Percentiles rank a stretch among this genome's conserved stretches.
phyloP scores from a whole-genome alignment of 2,888 invertebrate species.

The Hypolimnas misippus region DNA sequence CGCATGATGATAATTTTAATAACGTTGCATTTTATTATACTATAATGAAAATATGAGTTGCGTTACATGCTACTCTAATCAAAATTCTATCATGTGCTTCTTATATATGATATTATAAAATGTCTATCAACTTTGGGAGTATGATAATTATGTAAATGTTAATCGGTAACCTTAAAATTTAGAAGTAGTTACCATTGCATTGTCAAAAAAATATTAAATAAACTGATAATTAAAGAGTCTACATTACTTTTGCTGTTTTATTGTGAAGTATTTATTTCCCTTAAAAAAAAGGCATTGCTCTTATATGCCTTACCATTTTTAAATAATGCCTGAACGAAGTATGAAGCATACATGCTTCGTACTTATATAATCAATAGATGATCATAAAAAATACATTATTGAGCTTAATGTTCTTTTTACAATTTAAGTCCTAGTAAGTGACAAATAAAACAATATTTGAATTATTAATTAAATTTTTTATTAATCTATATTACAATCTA shows the following conservation, averaged over 20 bases:
- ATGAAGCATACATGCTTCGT: too few relatives aligned
- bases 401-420: too few relatives aligned
- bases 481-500: background rate
- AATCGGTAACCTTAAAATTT: slow-evolving; percentile 50
- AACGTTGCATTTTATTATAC: background rate
- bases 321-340: too few relatives aligned
- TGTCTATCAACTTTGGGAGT: background rate
- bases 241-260: slow-evolving; percentile 46
- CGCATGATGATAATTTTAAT: slow-evolving; percentile 2
- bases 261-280: too few relatives aligned
- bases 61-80: background rate
- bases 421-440: too few relatives aligned
- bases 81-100: slow-evolving; percentile 4
- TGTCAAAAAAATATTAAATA: slow-evolving; percentile 49
- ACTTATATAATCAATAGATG: too few relatives aligned
- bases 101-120: slow-evolving; percentile 8
- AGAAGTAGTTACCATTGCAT: slow-evolving; percentile 60
- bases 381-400: background rate
- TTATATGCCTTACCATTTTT: too few relatives aligned
- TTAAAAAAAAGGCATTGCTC: background rate
- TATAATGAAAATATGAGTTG: background rate
- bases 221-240: slow-evolving; percentile 54
- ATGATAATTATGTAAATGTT: slow-evolving; percentile 17
- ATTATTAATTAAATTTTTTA: background rate
- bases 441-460: background rate